Percentiles rank a stretch among this genome's conserved stretches.
Conservation (phyloP, 53 echinoderm and acorn worm species). For the Arbacia lixula region DNA sequence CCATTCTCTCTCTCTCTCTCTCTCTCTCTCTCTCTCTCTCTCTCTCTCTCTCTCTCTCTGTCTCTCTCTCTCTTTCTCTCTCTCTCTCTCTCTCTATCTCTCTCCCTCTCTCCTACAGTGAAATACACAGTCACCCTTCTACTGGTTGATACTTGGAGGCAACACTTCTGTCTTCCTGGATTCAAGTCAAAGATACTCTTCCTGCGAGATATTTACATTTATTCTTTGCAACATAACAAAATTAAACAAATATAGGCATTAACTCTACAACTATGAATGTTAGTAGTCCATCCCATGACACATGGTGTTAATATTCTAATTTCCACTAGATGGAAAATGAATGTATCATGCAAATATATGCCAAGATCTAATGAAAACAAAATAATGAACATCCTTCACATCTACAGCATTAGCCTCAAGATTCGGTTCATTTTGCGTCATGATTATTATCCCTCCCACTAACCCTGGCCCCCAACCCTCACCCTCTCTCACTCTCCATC, state of each 20-base stretch:
- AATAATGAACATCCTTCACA: slow-evolving; percentile 25
- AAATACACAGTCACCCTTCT: not conserved
- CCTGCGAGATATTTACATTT: not conserved
- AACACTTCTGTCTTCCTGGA: not conserved
- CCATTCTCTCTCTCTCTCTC: not conserved
- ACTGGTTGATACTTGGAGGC: not conserved
- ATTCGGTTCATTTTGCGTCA: too few species aligned
- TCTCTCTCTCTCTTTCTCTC: not conserved
- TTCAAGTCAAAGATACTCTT: not conserved
- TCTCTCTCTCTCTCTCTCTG: not conserved
- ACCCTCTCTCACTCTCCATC: too few species aligned
- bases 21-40: not conserved
- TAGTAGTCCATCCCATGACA: slow-evolving; percentile 51
- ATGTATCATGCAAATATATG: slow-evolving; percentile 59
- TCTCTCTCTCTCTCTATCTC: not conserved
- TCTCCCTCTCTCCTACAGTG: not conserved
- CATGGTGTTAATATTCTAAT: slow-evolving; percentile 38
- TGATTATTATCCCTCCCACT: too few species aligned
- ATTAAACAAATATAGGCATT: not conserved
- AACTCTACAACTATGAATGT: slow-evolving; percentile 4
- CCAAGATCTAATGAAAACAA: slow-evolving; percentile 27
- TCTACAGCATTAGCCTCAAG: slow-evolving; percentile 7
- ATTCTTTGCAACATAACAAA: slow-evolving; percentile 17
- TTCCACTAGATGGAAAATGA: slow-evolving; percentile 38
- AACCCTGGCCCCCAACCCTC: too few species aligned